phyloP scores from a whole-genome alignment of 2,888 invertebrate genomes.

The Drosophila pegasa region DNA sequence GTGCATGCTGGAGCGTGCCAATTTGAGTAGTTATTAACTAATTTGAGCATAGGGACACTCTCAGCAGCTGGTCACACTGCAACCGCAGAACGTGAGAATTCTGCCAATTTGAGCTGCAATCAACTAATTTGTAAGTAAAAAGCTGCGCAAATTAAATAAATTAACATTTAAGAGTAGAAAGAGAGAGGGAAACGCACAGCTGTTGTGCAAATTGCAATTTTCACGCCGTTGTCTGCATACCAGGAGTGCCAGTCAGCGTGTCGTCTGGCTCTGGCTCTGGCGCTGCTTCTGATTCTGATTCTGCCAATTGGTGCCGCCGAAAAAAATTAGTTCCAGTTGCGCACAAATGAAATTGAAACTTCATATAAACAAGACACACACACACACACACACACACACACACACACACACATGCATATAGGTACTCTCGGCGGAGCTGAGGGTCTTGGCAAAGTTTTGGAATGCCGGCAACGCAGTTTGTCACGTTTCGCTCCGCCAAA shows the following conservation, averaged over 20 bases:
- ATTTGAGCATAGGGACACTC: not conserved
- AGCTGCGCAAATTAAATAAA: not conserved
- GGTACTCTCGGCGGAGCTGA: not conserved
- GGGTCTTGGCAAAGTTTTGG: conserved; percentile 28
- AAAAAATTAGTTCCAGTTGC: conserved; percentile 75
- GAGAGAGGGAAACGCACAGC: conserved; percentile 16
- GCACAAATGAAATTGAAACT: conserved; percentile 78
- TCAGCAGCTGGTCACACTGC: not conserved
- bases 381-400: not conserved
- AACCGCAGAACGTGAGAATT: not conserved
- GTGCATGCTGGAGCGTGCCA: not conserved
- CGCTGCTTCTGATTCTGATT: conserved; percentile 28
- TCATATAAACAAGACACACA: conserved; percentile 34
- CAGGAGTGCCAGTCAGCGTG: conserved; percentile 65
- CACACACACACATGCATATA: not conserved
- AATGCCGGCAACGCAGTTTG: conserved; percentile 59
- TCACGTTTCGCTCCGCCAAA: conserved; percentile 73
- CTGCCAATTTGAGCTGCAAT: conserved; percentile 4
- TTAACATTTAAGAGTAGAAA: conserved; percentile 2
- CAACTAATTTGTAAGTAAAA: conserved; percentile 7
- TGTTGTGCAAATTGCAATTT: conserved; percentile 63
- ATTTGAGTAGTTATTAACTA: not conserved
- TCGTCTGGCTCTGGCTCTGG: conserved; percentile 55
- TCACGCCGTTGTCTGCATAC: conserved; percentile 62
- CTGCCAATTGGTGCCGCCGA: conserved; percentile 63